Base-by-base conservation (phyloP, 2,888 invertebrate species). In the Drosophila multiciliata region DNA sequence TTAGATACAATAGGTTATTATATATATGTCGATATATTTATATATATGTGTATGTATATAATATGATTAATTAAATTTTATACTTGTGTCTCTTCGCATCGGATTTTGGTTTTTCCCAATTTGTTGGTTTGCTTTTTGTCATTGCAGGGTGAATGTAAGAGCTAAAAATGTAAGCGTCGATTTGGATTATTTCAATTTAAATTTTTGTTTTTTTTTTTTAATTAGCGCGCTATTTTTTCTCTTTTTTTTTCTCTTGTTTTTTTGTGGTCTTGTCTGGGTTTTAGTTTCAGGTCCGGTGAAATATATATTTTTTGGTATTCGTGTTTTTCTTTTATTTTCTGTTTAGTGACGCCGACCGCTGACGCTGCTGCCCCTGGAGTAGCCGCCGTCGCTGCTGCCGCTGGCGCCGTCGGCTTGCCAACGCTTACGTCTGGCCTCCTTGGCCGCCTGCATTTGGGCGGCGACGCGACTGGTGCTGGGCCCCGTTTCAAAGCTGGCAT, bases 381-480 rank as follows among this genome's bases (percentile, higher is more conserved):
- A 75, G 69, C 87, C 84, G 64, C 90, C 87, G 63, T 82, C 88
- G 75, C 87, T 88, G 76, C 88, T 87, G 59, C 89, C 92, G 65
- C 92, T 91, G 50, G 92, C 90, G 15, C 91, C 91, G 75, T 91
- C 91, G 63, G 87, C 92, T 15, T 87, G 87, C 91, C 91, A 91
- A 33, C 92, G 87, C 53, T 91, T 89, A 35, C 87, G 87, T 17
- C 92, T 82, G 48, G 89, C 91, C 82, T 90, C 89, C 76, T 91
- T 91, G 74, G 91, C 91, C 33, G 91, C 91, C 71, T 91, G 91
- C 91, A 92, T 90, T 77, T 91, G 91, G 59, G 90, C 91, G 29
- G 88, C 88, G 67, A 81, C 91, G 0, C 91, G 91, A 65, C 92
- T 92, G 20, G 91, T 91, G 75, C 89, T 89, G 38, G 91, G 90